A percentile compares a stretch with the other conserved stretches of the same genome.
Conservation (phyloP, 30 jellyfish, hydroid and myxozoan genomes). For the Aurelia aurita complex sp. Pacific region DNA sequence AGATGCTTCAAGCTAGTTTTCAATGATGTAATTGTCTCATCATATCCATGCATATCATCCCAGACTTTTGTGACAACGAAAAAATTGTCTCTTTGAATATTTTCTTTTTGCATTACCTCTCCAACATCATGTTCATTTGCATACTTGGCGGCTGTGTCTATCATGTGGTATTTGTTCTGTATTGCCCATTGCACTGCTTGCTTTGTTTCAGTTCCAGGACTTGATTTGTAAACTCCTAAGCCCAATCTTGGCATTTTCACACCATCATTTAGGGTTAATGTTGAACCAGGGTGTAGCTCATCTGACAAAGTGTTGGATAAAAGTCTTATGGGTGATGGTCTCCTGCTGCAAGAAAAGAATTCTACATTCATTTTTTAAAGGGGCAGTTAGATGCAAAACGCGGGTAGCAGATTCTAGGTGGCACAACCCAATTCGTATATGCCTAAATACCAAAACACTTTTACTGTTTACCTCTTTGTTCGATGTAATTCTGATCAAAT, state of each 20-base stretch:
- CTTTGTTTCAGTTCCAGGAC: conserved; percentile 66
- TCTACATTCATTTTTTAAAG: too few relatives aligned
- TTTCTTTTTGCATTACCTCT: conserved; percentile 36
- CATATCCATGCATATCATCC: conserved; percentile 76
- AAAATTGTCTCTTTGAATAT: conserved; percentile 11
- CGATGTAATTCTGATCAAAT: too few relatives aligned
- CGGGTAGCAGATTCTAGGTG: too few relatives aligned
- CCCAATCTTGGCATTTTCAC: conserved; percentile 59
- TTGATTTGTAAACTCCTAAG: conserved; percentile 59
- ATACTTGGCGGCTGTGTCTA: conserved; percentile 75
- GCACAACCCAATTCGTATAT: too few relatives aligned
- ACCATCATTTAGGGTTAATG: conserved; percentile 46
- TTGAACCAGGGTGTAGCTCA: conserved; percentile 28
- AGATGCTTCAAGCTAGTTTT: conserved; percentile 41
- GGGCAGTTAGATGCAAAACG: too few relatives aligned
- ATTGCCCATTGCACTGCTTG: conserved; percentile 71
- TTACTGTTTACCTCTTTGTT: too few relatives aligned
- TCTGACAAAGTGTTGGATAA: neutral
- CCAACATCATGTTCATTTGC: conserved; percentile 77
- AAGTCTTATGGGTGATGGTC: too few relatives aligned
- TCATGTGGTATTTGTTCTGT: conserved; percentile 42
- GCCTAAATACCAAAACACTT: too few relatives aligned
- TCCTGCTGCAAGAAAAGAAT: too few relatives aligned
- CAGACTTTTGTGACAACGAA: conserved; percentile 73
- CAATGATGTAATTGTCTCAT: conserved; percentile 30